Conservation (phyloP, 2,888 invertebrate species). For the Rhingia rostrata region DNA sequence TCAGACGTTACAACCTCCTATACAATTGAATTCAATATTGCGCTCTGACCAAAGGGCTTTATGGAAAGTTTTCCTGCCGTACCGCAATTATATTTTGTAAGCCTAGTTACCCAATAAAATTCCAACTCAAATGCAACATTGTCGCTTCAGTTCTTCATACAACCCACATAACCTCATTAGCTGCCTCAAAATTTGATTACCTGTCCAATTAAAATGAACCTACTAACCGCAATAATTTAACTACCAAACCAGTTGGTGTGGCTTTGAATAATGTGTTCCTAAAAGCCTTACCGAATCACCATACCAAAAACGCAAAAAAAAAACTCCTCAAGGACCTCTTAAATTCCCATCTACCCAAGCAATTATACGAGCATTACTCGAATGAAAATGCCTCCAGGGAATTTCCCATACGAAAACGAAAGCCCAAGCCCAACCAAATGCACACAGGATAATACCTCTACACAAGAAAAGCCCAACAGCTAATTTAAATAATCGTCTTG, state of each 20-base stretch:
- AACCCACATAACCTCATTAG: too few species aligned
- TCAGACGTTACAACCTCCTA: too few species aligned
- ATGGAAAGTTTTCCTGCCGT: too few species aligned
- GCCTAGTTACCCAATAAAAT: too few species aligned
- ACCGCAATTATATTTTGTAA: too few species aligned
- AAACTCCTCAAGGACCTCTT: constrained; percentile 36
- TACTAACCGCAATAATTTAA: constrained; percentile 49
- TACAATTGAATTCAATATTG: too few species aligned
- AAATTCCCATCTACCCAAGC: constrained; percentile 20
- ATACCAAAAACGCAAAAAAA: constrained; percentile 1
- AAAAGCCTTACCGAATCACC: constrained; percentile 5
- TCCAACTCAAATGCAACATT: too few species aligned
- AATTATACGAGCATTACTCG: constrained; percentile 45
- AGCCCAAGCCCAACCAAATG: constrained; percentile 3
- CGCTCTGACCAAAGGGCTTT: too few species aligned
- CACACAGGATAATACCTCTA: not conserved
- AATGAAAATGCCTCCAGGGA: constrained; percentile 63
- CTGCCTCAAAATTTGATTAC: too few species aligned
- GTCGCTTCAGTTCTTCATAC: too few species aligned
- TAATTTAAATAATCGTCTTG: constrained; percentile 74
- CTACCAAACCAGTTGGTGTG: constrained; percentile 15
- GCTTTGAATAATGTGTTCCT: constrained; percentile 21
- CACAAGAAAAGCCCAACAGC: constrained; percentile 24
- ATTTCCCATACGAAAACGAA: constrained; percentile 47
- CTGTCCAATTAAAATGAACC: too few species aligned